Base-by-base conservation (phyloP, 2,888 invertebrate genomes). In the Gymnoscelis rufifasciata region DNA sequence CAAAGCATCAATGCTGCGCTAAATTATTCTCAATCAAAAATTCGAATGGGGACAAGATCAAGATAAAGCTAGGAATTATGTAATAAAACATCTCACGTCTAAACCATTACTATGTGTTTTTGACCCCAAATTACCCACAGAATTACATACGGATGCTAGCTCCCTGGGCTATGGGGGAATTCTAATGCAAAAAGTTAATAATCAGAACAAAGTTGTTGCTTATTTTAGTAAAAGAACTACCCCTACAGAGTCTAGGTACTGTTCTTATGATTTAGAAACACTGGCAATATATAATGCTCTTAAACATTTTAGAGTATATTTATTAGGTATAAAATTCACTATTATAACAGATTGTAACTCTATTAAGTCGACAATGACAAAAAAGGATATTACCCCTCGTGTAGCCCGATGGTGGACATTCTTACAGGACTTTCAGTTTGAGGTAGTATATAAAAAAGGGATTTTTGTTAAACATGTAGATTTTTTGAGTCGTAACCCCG, bases 231-330 rank as follows among this genome's bases (percentile, higher is more conserved):
- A 13, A 28, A 3, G 61, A 27, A 69, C 64, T 3, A 14, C 54
- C 3, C 50, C 52, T 0, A 27, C 52, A 0, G 66, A 65, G 43
- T 47, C 60, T 0, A 57, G 64, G 5, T 66, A 66, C n/a, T 12
- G 41, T 15, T 60, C 61, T 0, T 67, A 73, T 14, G 79, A 84
- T 23, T 43, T 75, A 13, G 81, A 47, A 38, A 47, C 47, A 1
- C 7, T 47, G 7, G 47, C 47, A 77, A 49, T 65, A 64, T 0
- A 49, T 19, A 60, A 64, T 68, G 24, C 70, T 60, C 3, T 60
- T 2, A 59, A 57, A 51, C 53, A 70, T 38, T 76, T 79, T 51
- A 47, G 75, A 26, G 57, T 64, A 0, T 79, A 75, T 31, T 28
- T 79, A 0, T 51, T 67, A 5, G 74, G 74, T 1, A 56, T 56